These are phyloP conservation scores for Dendropsophus ebraccatus DNA, from an alignment of 2,113 vertebrate genomes.

Conservation along the genomic window DNA sequence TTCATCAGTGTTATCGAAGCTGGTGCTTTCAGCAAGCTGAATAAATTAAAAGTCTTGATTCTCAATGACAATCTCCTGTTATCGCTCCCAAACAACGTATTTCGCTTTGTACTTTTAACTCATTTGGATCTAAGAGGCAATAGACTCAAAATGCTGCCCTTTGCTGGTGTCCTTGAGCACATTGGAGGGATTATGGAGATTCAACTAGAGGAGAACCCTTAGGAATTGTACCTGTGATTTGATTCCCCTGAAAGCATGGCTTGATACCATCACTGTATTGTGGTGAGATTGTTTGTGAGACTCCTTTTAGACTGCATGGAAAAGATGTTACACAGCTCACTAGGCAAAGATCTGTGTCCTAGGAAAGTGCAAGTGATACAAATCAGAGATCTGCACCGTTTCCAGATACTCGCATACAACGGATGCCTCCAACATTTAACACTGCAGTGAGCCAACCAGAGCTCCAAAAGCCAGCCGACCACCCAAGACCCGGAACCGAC, in stretches of 20 bases:
- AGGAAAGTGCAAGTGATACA: conserved; percentile 82
- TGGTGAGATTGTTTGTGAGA: conserved; percentile 96
- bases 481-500: conserved; percentile 91
- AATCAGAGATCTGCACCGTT: conserved; percentile 75
- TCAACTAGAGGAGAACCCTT: conserved; percentile 96
- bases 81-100: conserved; percentile 92
- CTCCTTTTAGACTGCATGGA: conserved; percentile 92
- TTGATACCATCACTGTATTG: conserved; percentile 95
- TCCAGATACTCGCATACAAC: conserved; percentile 82
- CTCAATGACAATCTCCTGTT: conserved; percentile 97
- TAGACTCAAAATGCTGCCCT: conserved; percentile 92
- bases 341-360: conserved; percentile 94
- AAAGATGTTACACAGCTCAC: conserved; percentile 96
- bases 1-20: conserved; percentile 95
- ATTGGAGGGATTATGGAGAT: conserved; percentile 99
- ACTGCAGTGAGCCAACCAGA: conserved; percentile 83
- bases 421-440: conserved; percentile 80
- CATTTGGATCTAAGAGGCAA: conserved; percentile 97
- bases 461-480: conserved; percentile 89
- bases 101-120: conserved; percentile 95
- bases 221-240: conserved; percentile 98
- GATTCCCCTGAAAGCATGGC: conserved; percentile 93
- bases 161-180: conserved; percentile 94
- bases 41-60: conserved; percentile 96
- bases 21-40: conserved; percentile 91